Evolutionary conservation across 2,888 invertebrate species (phyloP), one percentile per base, ranked within the genome.

Genomic region (Abrostola tripartita): DNA sequence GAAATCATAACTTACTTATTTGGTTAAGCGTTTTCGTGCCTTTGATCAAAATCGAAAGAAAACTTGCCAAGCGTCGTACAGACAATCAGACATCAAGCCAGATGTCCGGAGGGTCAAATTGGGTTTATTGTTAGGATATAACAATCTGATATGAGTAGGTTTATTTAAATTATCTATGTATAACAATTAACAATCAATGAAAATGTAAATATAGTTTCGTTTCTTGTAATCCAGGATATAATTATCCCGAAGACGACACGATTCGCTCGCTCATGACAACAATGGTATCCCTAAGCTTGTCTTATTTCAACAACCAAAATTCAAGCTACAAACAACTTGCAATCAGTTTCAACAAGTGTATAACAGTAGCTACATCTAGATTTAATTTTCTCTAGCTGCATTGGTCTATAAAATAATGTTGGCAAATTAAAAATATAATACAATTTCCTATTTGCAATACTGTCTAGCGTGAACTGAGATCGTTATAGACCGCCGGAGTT

Each of bases 381-480:
- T 38, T 59, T 58, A 42, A 12, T 12, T 37, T 10, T 61, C 38
- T 63, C 60, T 74, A 74, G 51, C 70, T 74, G 58, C 0, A 58
- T 54, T 56, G 37, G 37, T 51, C 42, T 12, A 51, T 24, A 9
- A 66, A 68, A 58, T 61, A 60, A 57, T 62, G 64, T 41, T 37
- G 41, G 35, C 44, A 59, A 51, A 53, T 62, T 63, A 64, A 35
- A 41, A 61, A 56, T 53, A 4, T 9, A 44, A 44, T 52, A 24
- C 24, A 24, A 24, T 24, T 41, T 38, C 9, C 58, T 62, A 65
- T 50, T 44, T 54, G 49, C 53, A 65, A 57, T 37, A 37, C 38
- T 67, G 42, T 49, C 14, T 37, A 53, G 53, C 2, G 51, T 42
- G 35, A 59, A 57, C 24, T 52, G 35, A 50, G 63, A 64, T 56